These are phyloP conservation scores for Penaeus chinensis DNA, from an alignment of 1,140 invertebrate genomes.

Conservation along the genomic window DNA sequence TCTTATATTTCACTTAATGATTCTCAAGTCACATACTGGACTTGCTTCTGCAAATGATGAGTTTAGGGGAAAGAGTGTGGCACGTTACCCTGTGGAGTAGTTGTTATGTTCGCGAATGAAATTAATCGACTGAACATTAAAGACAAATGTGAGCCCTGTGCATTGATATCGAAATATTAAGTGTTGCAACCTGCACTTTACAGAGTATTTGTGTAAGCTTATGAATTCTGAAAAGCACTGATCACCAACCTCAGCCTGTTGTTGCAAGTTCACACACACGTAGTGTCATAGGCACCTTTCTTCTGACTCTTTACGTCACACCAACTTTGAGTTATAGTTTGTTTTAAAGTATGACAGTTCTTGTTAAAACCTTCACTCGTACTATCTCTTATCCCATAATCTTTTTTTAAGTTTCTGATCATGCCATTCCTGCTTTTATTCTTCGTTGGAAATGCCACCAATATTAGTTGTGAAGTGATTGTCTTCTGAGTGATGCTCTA, in stretches of 20 bases:
- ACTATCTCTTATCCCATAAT: background rate
- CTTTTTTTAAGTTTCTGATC: too few relatives aligned
- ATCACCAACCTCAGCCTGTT: constrained; percentile 33
- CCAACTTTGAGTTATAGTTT: constrained; percentile 20
- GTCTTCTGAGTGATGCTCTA: too few relatives aligned
- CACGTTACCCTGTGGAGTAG: constrained; percentile 41
- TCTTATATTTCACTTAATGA: too few relatives aligned
- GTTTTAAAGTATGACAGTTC: constrained; percentile 17
- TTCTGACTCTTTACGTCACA: constrained; percentile 24
- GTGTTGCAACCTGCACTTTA: constrained; percentile 44
- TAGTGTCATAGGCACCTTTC: constrained; percentile 37
- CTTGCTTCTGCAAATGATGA: background rate
- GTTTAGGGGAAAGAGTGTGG: constrained; percentile 29
- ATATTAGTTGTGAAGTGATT: too few relatives aligned
- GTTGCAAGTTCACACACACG: constrained; percentile 43
- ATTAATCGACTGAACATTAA: constrained; percentile 29
- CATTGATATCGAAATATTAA: constrained; percentile 39
- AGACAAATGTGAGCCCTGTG: constrained; percentile 20
- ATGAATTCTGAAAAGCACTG: constrained; percentile 39
- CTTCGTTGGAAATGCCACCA: too few relatives aligned
- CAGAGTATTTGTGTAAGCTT: constrained; percentile 44
- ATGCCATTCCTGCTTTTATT: too few relatives aligned
- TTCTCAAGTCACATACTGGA: too few relatives aligned
- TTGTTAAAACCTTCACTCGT: constrained; percentile 8
- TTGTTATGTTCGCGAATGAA: constrained; percentile 40